Percentiles rank a stretch among this genome's conserved stretches.
phyloP scores from a whole-genome alignment of 2,113 vertebrate species.

The Salminus brasiliensis region DNA sequence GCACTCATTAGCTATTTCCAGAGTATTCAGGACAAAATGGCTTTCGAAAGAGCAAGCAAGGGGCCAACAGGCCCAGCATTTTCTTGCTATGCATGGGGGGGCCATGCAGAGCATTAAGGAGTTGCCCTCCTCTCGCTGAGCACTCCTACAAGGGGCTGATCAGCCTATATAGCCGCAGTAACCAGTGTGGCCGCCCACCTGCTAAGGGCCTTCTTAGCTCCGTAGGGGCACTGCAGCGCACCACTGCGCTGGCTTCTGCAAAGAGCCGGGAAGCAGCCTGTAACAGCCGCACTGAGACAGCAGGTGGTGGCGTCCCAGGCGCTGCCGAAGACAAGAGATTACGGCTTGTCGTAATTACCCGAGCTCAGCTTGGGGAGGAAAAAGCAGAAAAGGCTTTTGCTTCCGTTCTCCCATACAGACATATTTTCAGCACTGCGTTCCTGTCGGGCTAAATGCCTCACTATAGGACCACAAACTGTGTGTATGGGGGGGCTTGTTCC shows the following conservation, averaged over 20 bases:
- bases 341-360: conserved; percentile 47
- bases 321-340: conserved; percentile 34
- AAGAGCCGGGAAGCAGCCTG: conserved; percentile 3
- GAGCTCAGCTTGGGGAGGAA: neutral
- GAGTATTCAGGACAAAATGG: conserved; percentile 28
- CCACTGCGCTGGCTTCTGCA: conserved; percentile 5
- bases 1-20: conserved; percentile 16
- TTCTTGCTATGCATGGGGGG: neutral
- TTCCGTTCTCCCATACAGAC: conserved; percentile 16
- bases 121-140: neutral
- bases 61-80: neutral
- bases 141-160: neutral
- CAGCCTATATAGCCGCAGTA: conserved; percentile 22
- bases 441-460: conserved; percentile 43
- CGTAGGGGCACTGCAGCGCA: neutral
- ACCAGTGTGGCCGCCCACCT: neutral
- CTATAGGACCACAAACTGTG: conserved; percentile 39
- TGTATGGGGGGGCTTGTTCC: conserved; percentile 32
- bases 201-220: conserved; percentile 1
- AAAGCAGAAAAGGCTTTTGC: conserved; percentile 32
- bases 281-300: conserved; percentile 3
- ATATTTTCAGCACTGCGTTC: conserved; percentile 11
- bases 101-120: neutral
- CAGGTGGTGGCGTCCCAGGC: conserved; percentile 24
- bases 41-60: conserved; percentile 8